phyloP scores from a whole-genome alignment of 2,797 vertebrate genomes.

The Natrix natrix region DNA sequence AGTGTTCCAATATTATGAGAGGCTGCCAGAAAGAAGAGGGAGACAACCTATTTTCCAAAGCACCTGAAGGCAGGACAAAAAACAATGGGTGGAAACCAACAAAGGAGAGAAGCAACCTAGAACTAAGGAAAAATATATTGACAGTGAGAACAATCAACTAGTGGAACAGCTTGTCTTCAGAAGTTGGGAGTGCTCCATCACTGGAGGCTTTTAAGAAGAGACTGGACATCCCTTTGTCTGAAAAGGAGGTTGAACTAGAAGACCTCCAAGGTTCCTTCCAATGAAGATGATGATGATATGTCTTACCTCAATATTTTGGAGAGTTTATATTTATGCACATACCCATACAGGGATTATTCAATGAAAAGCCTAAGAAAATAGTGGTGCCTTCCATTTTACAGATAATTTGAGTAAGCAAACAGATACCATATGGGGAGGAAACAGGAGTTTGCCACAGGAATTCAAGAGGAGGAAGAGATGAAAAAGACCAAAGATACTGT shows the following conservation, averaged over 20 bases:
- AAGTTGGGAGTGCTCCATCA: not conserved
- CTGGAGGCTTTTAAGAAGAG: not conserved
- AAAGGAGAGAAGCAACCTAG: not conserved
- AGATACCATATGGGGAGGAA: not conserved
- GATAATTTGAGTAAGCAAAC: not conserved
- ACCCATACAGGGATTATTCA: not conserved
- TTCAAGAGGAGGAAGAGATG: not conserved
- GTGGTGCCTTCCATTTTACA: not conserved
- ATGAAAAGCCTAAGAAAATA: not conserved
- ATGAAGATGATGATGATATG: too few relatives aligned
- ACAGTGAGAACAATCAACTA: not conserved
- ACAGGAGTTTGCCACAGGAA: not conserved
- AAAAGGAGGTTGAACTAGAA: not conserved
- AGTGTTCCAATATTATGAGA: not conserved
- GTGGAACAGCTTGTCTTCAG: not conserved
- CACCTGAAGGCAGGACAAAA: not conserved
- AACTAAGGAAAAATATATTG: not conserved
- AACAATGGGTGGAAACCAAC: not conserved
- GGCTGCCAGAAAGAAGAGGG: not conserved
- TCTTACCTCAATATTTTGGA: not conserved
- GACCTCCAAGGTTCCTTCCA: not conserved
- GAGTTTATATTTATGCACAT: fast-evolving
- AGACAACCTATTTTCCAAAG: not conserved
- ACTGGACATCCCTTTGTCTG: not conserved
- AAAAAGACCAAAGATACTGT: not conserved